Conservation (phyloP, 2,797 vertebrate genomes). For the Margarornis squamiger region DNA sequence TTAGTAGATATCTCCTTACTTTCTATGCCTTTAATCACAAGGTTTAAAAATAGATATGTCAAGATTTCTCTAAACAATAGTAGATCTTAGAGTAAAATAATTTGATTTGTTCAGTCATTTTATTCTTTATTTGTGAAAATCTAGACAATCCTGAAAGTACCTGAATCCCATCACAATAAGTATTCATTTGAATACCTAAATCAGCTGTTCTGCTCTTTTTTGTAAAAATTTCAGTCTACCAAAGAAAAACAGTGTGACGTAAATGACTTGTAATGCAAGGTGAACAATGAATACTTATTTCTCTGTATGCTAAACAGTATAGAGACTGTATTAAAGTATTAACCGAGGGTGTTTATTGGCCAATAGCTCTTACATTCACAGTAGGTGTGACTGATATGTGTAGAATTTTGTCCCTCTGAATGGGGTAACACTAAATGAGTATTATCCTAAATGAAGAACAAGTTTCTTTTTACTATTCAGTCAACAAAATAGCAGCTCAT, state of each 20-base stretch:
- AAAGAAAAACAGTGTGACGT: background rate
- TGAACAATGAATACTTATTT: background rate
- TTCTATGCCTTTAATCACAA: accelerated
- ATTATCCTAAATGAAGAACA: background rate
- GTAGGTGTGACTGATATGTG: background rate
- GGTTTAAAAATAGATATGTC: background rate
- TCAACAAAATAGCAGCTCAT: background rate
- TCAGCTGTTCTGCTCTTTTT: background rate
- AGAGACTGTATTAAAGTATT: background rate
- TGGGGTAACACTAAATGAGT: background rate
- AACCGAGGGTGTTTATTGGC: background rate
- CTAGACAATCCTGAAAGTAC: background rate
- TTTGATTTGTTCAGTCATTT: background rate
- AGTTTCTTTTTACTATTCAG: background rate
- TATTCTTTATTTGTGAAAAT: background rate
- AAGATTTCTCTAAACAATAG: background rate
- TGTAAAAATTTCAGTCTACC: background rate
- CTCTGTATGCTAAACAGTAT: background rate
- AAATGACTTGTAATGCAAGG: background rate
- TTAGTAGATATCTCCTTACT: background rate
- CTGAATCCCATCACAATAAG: background rate
- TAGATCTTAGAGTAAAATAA: background rate
- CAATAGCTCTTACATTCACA: background rate
- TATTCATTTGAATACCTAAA: background rate
- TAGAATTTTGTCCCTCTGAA: background rate